Conservation (phyloP, 2,888 invertebrate genomes). For the Noctuana brunneofusca region DNA sequence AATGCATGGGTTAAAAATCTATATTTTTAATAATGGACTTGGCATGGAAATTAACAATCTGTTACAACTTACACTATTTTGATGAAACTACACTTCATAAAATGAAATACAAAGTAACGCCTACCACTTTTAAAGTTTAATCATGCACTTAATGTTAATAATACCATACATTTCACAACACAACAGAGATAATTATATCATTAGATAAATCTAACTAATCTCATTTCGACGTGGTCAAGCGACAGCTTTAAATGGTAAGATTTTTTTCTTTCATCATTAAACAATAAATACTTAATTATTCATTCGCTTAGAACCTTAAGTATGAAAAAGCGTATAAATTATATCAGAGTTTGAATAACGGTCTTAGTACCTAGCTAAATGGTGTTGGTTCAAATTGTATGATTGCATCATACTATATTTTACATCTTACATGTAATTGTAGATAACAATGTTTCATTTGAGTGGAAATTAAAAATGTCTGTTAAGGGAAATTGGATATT, state of each 20-base stretch:
- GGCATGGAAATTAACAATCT: too few relatives aligned
- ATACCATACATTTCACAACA: constrained; percentile 29
- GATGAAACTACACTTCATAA: not conserved
- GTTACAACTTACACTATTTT: too few relatives aligned
- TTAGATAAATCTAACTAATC: constrained; percentile 68
- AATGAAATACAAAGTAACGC: too few relatives aligned
- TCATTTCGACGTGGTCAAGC: constrained; percentile 60
- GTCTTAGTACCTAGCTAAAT: constrained; percentile 64
- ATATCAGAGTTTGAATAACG: constrained; percentile 49
- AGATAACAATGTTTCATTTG: too few relatives aligned
- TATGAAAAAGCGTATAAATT: constrained; percentile 76
- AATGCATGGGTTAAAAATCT: constrained; percentile 13
- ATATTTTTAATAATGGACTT: not conserved
- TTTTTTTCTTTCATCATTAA: constrained; percentile 48
- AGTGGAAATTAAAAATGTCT: too few relatives aligned
- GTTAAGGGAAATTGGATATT: too few relatives aligned
- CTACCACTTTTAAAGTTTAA: too few relatives aligned
- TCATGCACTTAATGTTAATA: not conserved
- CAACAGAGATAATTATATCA: constrained; percentile 26
- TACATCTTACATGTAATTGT: too few relatives aligned
- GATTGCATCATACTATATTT: constrained; percentile 11
- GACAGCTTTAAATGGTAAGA: constrained; percentile 45
- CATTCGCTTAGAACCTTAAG: constrained; percentile 76
- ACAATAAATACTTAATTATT: constrained; percentile 75
- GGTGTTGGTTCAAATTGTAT: constrained; percentile 37